A percentile compares a stretch with the other conserved stretches of the same genome.
Evolutionary conservation across 2,888 invertebrate species (phyloP).

Genomic region (Glyphotaelius pellucidus): DNA sequence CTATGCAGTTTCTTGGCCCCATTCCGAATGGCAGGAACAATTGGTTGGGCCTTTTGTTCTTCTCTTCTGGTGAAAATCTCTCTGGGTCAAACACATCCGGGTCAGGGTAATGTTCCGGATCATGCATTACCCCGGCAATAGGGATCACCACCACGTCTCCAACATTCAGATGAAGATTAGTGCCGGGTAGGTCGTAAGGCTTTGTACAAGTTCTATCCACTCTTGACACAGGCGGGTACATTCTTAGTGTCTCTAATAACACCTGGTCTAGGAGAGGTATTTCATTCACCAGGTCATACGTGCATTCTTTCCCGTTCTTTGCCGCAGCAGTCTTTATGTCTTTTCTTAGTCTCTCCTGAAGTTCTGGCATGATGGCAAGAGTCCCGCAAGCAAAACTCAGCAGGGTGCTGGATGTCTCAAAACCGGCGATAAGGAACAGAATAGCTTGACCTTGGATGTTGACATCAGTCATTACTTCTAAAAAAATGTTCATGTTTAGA

Average conservation of each 20-base stretch:
- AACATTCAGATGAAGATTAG: conserved; percentile 72
- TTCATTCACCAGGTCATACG: conserved; percentile 67
- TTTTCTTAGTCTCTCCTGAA: conserved; percentile 74
- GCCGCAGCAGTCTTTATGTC: conserved; percentile 72
- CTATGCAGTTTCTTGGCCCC: conserved; percentile 77
- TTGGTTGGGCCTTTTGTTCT: conserved; percentile 74
- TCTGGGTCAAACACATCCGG: conserved; percentile 77
- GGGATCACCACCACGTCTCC: conserved; percentile 75
- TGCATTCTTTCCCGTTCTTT: conserved; percentile 69
- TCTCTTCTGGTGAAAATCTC: conserved; percentile 77
- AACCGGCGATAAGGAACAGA: conserved; percentile 79
- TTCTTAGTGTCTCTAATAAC: conserved; percentile 77
- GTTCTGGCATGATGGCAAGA: conserved; percentile 74
- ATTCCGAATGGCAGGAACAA: conserved; percentile 77
- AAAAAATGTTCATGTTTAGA: conserved; percentile 60
- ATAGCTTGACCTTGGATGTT: conserved; percentile 78
- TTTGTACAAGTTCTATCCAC: conserved; percentile 78
- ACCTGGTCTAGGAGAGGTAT: conserved; percentile 69
- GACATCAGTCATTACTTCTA: conserved; percentile 75
- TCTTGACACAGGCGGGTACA: conserved; percentile 77
- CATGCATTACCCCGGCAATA: conserved; percentile 76
- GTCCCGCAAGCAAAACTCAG: conserved; percentile 77
- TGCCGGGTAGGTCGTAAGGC: conserved; percentile 76
- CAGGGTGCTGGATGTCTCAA: conserved; percentile 80
- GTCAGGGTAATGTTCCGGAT: conserved; percentile 77